Conservation (phyloP, 2,113 vertebrate genomes). For the Pholis gunnellus region DNA sequence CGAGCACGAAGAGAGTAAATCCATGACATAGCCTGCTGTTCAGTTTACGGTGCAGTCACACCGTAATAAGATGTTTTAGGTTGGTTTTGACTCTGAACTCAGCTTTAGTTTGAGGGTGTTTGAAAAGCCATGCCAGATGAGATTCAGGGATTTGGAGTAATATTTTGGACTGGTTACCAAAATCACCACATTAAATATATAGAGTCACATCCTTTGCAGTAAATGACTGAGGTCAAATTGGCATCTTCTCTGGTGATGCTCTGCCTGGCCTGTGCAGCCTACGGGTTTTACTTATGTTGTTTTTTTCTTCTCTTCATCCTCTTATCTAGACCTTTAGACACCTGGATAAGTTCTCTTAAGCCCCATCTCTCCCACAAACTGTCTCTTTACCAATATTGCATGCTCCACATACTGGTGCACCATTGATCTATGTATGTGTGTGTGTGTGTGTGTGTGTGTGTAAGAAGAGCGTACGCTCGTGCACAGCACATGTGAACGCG, state of each 20-base stretch:
- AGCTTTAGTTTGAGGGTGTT: not conserved
- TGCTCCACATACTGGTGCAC: not conserved
- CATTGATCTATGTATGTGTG: conserved; percentile 42
- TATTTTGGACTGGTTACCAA: not conserved
- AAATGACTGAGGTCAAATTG: not conserved
- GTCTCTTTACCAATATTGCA: conserved; percentile 23
- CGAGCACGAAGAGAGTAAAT: conserved; percentile 16
- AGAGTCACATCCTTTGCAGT: not conserved
- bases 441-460: not conserved
- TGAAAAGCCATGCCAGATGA: not conserved
- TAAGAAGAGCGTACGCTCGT: not conserved
- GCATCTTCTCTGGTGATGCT: not conserved
- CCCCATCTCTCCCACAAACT: not conserved
- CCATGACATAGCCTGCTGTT: conserved; percentile 13
- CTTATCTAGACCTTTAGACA: conserved; percentile 23
- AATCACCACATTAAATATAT: not conserved
- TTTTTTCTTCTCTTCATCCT: not conserved
- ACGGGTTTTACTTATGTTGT: not conserved
- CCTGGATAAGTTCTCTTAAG: conserved; percentile 29
- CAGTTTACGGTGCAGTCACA: not conserved
- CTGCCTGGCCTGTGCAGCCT: not conserved
- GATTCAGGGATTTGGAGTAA: not conserved
- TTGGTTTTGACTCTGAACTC: not conserved
- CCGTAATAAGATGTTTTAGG: not conserved
- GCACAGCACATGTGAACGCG: not conserved